phyloP scores from a whole-genome alignment of 2,888 invertebrate genomes.

The Tiliacea citrago region DNA sequence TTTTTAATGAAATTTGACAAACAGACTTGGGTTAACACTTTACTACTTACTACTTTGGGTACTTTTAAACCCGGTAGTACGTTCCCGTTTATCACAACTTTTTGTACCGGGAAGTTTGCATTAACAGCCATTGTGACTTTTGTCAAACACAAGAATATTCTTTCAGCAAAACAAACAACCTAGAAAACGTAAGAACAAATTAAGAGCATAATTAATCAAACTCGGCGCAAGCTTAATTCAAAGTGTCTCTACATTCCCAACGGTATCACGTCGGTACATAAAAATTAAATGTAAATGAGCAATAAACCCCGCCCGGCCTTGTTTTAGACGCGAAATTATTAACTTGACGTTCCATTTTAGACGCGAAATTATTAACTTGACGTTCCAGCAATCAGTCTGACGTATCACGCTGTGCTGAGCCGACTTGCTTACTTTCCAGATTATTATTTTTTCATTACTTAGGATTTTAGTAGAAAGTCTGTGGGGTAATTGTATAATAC shows the following conservation, averaged over 20 bases:
- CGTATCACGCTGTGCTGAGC: slow-evolving; percentile 2
- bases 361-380: slow-evolving; percentile 46
- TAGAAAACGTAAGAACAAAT: slow-evolving; percentile 12
- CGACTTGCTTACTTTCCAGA: slow-evolving; percentile 28
- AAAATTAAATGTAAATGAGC: slow-evolving; percentile 62
- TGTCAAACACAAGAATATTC: background rate
- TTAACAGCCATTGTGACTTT: background rate
- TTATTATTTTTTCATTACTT: background rate
- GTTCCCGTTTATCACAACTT: too few relatives aligned
- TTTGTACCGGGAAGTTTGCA: background rate
- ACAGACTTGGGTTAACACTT: background rate
- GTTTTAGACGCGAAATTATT: slow-evolving; percentile 46
- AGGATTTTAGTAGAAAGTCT: background rate
- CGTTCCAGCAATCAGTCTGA: slow-evolving; percentile 18
- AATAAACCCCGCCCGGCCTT: slow-evolving; percentile 48
- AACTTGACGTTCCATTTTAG: too few relatives aligned
- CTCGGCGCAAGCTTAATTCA: slow-evolving; percentile 23
- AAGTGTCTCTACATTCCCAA: slow-evolving; percentile 23
- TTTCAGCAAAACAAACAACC: background rate
- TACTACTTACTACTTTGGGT: background rate
- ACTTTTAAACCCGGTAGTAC: background rate
- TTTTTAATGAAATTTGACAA: too few relatives aligned
- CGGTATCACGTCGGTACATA: slow-evolving; percentile 51
- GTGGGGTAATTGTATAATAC: background rate
- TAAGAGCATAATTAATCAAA: slow-evolving; percentile 15